Evolutionary conservation across 2,113 vertebrate genomes (phyloP).

Genomic region (Arizona elegans): DNA sequence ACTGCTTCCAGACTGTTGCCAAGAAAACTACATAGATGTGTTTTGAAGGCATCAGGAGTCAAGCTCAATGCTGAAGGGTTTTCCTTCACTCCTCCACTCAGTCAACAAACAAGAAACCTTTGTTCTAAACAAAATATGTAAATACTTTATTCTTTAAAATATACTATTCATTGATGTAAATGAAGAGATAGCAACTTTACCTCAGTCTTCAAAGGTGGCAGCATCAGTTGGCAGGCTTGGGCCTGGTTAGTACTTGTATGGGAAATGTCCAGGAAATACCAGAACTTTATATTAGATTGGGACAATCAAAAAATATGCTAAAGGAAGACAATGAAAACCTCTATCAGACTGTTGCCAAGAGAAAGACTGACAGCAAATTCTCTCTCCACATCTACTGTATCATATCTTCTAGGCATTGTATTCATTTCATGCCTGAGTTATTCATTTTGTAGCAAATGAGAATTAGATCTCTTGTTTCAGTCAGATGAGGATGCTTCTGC

Average conservation of each 20-base stretch:
- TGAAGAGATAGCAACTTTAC: not conserved
- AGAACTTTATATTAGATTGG: not conserved
- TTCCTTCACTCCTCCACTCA: not conserved
- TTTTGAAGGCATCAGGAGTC: not conserved
- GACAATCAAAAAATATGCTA: not conserved
- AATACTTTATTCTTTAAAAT: not conserved
- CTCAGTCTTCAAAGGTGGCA: not conserved
- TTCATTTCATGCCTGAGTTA: not conserved
- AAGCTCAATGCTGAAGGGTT: not conserved
- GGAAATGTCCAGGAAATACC: not conserved
- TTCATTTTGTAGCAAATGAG: not conserved
- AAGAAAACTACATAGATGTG: not conserved
- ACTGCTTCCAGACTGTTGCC: not conserved
- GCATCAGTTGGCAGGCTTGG: not conserved
- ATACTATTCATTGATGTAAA: not conserved
- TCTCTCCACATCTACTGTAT: no score
- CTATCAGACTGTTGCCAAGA: not conserved
- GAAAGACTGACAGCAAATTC: not conserved
- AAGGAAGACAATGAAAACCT: not conserved
- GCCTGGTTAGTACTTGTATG: not conserved
- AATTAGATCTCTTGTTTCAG: not conserved
- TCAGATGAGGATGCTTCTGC: not conserved
- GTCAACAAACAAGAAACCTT: not conserved
- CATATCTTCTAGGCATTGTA: not conserved
- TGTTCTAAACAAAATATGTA: not conserved